Evolutionary conservation across 2,888 invertebrate species (phyloP), one percentile per base, ranked within the genome.

Genomic region (Sphaerophoria rueppellii): DNA sequence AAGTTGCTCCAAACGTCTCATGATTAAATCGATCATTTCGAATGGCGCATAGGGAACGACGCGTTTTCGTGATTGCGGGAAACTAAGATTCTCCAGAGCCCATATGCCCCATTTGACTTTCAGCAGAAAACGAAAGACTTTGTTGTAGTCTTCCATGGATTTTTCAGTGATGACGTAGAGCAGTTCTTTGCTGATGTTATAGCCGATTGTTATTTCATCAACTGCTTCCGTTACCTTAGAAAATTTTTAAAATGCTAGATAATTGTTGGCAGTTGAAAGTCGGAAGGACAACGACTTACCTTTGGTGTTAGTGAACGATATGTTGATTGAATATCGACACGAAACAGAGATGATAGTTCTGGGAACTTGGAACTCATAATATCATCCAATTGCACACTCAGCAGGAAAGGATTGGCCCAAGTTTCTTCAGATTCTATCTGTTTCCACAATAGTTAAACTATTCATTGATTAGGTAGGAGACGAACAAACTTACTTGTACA

Each of bases 61-160:
- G 0, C 87, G 81, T 14, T 89, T 89, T 40, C 83, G 87, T 2
- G 88, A 88, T 0, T 87, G 87, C 1, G 90, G 87, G 73, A 93
- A 93, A 73, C 88, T 88, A 12, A 94, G 88, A 83, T 92, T 93
- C 87, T 93, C 92, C 55, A 94, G 88, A 2, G 93, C 92, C 92
- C 93, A 93, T 14, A 93, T 86, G 4, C 93, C 93, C 93, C 93
- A 93, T 87, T 93, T 94, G 0, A 94, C 89, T 89, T 93, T 93
- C 5, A 94, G 88, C 57, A 93, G 90, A 67, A 93, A 93, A 34
- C 92, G 89, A 87, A 94, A 93, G 14, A 93, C 90, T 87, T 88
- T 87, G 83, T 92, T 92, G 76, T 92, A 92, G 6, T 89, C 85
- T 0, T 85, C 50, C 72, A 91, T 87, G 58, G 89, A 89, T 2